Percentiles rank a stretch among this genome's conserved stretches.
phyloP scores from a whole-genome alignment of 2,888 invertebrate genomes.

The Andrena hattorfiana region DNA sequence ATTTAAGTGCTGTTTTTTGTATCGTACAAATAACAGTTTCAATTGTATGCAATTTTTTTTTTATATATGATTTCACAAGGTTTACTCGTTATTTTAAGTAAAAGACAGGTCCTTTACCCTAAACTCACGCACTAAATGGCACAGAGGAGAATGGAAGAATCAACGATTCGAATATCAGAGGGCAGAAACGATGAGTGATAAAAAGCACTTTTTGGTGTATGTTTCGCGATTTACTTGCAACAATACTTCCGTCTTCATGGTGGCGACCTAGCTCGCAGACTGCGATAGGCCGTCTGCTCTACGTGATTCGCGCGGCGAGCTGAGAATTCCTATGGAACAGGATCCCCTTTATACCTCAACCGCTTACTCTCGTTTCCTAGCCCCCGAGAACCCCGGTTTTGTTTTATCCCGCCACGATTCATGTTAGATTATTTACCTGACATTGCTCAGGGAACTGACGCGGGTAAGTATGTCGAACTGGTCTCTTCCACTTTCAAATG shows the following conservation, averaged over 20 bases:
- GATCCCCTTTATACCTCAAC: constrained; percentile 55
- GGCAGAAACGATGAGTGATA: background rate
- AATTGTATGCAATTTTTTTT: no score
- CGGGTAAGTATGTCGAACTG: background rate
- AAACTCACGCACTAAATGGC: no score
- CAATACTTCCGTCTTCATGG: constrained; percentile 35
- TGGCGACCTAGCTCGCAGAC: background rate
- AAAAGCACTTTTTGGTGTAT: background rate
- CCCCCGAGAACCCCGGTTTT: constrained; percentile 5
- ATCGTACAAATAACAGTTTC: no score
- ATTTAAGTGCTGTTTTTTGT: no score
- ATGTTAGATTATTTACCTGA: background rate
- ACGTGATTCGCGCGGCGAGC: constrained; percentile 44
- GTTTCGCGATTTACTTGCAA: constrained; percentile 46
- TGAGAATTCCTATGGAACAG: constrained; percentile 53
- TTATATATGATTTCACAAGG: no score
- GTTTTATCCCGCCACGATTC: constrained; percentile 7
- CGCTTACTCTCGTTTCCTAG: constrained; percentile 55
- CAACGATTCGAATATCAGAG: background rate
- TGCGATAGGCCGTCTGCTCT: background rate
- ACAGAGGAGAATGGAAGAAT: background rate
- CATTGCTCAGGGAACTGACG: background rate
- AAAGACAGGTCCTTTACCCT: no score
- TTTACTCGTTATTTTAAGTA: no score
- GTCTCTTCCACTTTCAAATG: constrained; percentile 10